These are phyloP conservation scores for Stegana nigrithorax DNA, from an alignment of 2,888 invertebrate genomes.

Conservation along the genomic window DNA sequence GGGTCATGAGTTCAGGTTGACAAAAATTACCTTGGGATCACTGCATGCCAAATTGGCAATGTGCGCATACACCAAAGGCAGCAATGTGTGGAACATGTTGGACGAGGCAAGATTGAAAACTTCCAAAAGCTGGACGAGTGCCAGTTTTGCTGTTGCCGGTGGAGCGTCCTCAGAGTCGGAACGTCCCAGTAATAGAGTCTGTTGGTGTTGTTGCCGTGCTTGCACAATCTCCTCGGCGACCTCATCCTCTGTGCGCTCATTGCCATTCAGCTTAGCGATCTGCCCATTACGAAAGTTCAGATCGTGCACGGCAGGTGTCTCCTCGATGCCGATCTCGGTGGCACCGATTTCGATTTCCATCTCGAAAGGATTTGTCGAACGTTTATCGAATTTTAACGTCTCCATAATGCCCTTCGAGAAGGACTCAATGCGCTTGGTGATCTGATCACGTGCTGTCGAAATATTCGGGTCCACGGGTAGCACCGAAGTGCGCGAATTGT, in stretches of 20 bases:
- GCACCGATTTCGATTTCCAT: slow-evolving; percentile 69
- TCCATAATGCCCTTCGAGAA: slow-evolving; percentile 69
- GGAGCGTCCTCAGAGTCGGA: slow-evolving; percentile 65
- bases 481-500: slow-evolving; percentile 65
- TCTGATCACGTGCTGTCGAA: slow-evolving; percentile 65
- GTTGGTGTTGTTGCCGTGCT: slow-evolving; percentile 33
- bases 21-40: slow-evolving; percentile 79
- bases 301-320: slow-evolving; percentile 59
- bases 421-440: slow-evolving; percentile 68
- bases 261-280: slow-evolving; percentile 65
- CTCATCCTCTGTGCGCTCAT: slow-evolving; percentile 64
- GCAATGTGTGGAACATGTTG: slow-evolving; percentile 77
- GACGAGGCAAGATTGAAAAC: slow-evolving; percentile 67
- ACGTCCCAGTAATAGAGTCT: slow-evolving; percentile 37
- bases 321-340: slow-evolving; percentile 67
- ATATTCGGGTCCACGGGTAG: slow-evolving; percentile 61
- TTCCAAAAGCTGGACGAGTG: slow-evolving; percentile 64
- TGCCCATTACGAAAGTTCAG: slow-evolving; percentile 64
- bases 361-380: slow-evolving; percentile 68
- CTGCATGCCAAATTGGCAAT: slow-evolving; percentile 80
- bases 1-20: no score
- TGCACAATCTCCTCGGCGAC: slow-evolving; percentile 49
- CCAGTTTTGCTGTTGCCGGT: slow-evolving; percentile 48
- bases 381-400: slow-evolving; percentile 67
- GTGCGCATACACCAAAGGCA: slow-evolving; percentile 88